phyloP scores from a whole-genome alignment of 2,113 vertebrate species.

The Rhinopomastus cyanomelas region DNA sequence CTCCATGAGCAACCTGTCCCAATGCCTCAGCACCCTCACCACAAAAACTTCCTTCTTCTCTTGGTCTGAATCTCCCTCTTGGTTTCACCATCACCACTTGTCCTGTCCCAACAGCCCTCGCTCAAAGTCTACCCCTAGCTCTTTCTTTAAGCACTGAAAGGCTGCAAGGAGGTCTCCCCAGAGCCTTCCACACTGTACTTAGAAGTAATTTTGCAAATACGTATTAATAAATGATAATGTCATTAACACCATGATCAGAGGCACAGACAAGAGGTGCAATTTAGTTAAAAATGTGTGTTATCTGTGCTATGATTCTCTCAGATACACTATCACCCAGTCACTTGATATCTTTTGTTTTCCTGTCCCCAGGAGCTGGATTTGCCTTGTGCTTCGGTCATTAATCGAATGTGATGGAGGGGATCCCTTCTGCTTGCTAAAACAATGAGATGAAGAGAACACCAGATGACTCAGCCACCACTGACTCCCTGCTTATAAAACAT shows the following conservation, averaged over 20 bases:
- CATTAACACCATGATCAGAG: constrained; percentile 3
- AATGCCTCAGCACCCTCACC: accelerated
- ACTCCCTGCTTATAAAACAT: constrained; percentile 35
- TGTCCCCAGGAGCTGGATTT: background rate
- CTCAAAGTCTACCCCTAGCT: background rate
- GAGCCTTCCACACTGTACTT: background rate
- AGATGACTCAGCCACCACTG: background rate
- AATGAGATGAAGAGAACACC: constrained; percentile 9
- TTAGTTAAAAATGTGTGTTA: constrained; percentile 20
- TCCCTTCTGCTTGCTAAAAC: constrained; percentile 2
- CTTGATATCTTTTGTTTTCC: constrained; percentile 30
- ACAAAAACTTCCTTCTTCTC: accelerated
- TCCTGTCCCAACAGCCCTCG: background rate
- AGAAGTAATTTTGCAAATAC: background rate
- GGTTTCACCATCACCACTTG: background rate
- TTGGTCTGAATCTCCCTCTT: background rate
- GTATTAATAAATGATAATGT: constrained; percentile 23
- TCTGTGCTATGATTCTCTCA: constrained; percentile 16
- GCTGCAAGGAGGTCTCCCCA: background rate
- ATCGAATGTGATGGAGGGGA: background rate
- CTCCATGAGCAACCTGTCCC: background rate
- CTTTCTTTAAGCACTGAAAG: background rate
- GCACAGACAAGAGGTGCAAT: background rate
- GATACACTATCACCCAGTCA: background rate
- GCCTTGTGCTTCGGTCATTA: constrained; percentile 46